Base-by-base conservation (phyloP, 1,140 invertebrate genomes). In the Drosophila jambulina region DNA sequence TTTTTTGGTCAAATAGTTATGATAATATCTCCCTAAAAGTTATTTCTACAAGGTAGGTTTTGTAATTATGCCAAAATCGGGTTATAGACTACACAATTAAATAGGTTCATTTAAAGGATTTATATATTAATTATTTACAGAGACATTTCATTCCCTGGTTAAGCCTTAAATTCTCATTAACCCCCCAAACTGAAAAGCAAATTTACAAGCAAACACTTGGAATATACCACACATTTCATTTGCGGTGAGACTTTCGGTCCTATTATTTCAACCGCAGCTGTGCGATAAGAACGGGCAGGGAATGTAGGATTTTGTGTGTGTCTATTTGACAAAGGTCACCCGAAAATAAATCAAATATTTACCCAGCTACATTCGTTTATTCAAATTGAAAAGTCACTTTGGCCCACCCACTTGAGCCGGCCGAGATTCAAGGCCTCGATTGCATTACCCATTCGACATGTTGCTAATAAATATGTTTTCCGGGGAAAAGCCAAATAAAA, bases 311-410 rank as follows among this genome's bases (percentile, higher is more conserved):
- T 75, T 38, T 19, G 59, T 53, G 23, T 46, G 75, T 56, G 61
- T 82, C 67, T 80, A 59, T 78, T 88, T 87, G 84, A 88, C 72
- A 87, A 87, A 87, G 84, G 84, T 87, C 84, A 88, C 65, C 67
- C 74, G 58, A 80, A 87, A 88, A 88, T 84, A 88, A 87, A 87
- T 88, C 84, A 87, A 87, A 87, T 87, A 88, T 87, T 87, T 83
- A 78, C 80, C 62, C 72, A 75, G 69, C 72, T 65, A 54, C 67
- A 80, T 84, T 69, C 72, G 77, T 78, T 83, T 77, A 87, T 88
- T 87, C 64, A 88, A 87, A 87, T 87, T 87, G 84, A 87, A 87
- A 88, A 87, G 72, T 71, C 74, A 79, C 64, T 71, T 64, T 78
- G 48, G 67, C 69, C 63, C 70, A 49, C 51, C 75, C 58, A 56